Evolutionary conservation across 1,140 invertebrate species (phyloP), one percentile per base, ranked within the genome.

Genomic region (Varroa destructor): DNA sequence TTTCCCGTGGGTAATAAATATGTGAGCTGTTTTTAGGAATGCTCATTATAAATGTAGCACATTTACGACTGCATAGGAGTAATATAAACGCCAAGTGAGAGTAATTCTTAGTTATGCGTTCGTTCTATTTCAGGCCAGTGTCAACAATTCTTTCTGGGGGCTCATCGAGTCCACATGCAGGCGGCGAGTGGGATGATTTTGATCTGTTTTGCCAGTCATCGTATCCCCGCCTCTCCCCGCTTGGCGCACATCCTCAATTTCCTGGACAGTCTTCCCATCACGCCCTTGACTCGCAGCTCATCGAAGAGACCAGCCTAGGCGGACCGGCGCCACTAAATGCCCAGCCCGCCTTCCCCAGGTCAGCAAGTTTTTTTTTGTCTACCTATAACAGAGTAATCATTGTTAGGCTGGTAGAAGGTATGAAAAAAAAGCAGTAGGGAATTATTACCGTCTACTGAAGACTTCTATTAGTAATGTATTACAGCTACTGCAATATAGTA

Each of bases 141-240:
- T 67, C 61, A 43, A 67, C 61, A 40, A 67, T 67, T 37, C 36
- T 67, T 12, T 43, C 61, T 43, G 61, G 61, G 46, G 61, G 61
- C 46, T 46, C 40, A 40, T 43, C 40, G 12, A 40, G 40, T 67
- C 61, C 61, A 12, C 46, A 51, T 51, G 46, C 46, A 51, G 46
- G 46, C 46, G 61, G 61, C 46, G 40, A 67, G 61, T 67, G 61
- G 61, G 61, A 67, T 46, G 61, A 67, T 46, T 67, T 67, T 37
- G 61, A 67, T 46, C 61, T 67, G 14, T 67, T 67, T 46, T 67
- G 61, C 61, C 61, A 67, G 46, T 67, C 61, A 5, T 37, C 61
- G 61, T 67, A 67, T 67, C 40, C 46, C 61, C 61, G 40, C 40
- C 46, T 46, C 40, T 43, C 61, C 40, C 61, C 61, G 10, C 61